phyloP scores from a whole-genome alignment of 2,888 invertebrate species.

The Philereme transversata region DNA sequence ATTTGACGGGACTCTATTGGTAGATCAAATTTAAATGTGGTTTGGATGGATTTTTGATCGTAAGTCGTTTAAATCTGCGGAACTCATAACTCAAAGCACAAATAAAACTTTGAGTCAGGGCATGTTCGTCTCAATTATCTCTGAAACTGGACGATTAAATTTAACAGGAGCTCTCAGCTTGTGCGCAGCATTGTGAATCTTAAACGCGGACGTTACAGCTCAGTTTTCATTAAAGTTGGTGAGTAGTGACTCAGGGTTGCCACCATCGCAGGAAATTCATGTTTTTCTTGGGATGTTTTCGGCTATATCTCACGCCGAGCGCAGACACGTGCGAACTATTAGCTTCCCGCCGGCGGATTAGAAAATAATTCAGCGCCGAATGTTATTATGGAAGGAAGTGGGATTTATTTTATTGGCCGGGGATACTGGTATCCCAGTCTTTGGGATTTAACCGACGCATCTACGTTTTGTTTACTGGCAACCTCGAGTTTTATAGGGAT shows the following conservation, averaged over 20 bases:
- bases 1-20: too few relatives aligned
- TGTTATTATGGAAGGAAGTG: constrained; percentile 78
- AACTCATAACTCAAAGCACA: too few relatives aligned
- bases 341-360: constrained; percentile 79
- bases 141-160: too few relatives aligned
- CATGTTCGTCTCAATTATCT: too few relatives aligned
- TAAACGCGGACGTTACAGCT: neutral
- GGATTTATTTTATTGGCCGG: constrained; percentile 80
- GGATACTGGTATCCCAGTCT: constrained; percentile 64
- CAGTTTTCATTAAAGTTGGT: neutral
- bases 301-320: constrained; percentile 72
- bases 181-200: neutral
- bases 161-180: too few relatives aligned
- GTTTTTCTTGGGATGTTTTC: constrained; percentile 81
- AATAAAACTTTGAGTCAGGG: too few relatives aligned
- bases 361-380: constrained; percentile 82
- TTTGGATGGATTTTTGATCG: too few relatives aligned
- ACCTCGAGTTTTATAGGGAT: constrained; percentile 67
- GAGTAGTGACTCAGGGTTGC: constrained; percentile 14
- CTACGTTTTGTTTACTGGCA: constrained; percentile 73
- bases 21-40: too few relatives aligned
- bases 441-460: constrained; percentile 70
- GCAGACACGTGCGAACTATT: constrained; percentile 82
- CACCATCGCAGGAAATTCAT: constrained; percentile 69
- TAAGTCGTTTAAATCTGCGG: too few relatives aligned